phyloP scores from a whole-genome alignment of 1,140 invertebrate genomes.

The Lysiphlebus fabarum region DNA sequence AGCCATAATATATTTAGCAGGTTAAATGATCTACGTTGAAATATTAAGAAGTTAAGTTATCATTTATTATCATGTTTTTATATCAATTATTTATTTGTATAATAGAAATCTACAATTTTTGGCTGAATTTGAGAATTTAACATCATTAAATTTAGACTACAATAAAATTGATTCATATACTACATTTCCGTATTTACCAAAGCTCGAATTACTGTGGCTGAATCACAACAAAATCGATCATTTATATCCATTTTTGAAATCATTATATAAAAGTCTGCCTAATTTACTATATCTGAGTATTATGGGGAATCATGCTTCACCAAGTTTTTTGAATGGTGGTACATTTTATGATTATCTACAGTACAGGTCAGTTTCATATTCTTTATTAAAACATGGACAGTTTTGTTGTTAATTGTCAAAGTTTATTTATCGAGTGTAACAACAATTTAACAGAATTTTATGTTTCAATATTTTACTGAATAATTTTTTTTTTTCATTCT shows the following conservation, averaged over 20 bases:
- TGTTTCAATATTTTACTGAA: too few species aligned
- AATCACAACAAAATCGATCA: slow-evolving; percentile 73
- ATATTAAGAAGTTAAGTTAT: slow-evolving; percentile 16
- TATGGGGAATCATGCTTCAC: slow-evolving; percentile 76
- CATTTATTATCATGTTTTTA: slow-evolving; percentile 6
- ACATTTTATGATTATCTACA: slow-evolving; percentile 73
- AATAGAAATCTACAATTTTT: slow-evolving; percentile 68
- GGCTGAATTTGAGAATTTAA: slow-evolving; percentile 65
- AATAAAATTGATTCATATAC: slow-evolving; percentile 66
- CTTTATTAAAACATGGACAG: neutral
- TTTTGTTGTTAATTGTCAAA: too few species aligned
- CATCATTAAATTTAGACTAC: slow-evolving; percentile 71
- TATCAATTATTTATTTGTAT: slow-evolving; percentile 28
- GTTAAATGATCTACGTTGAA: slow-evolving; percentile 49
- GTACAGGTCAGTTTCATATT: slow-evolving; percentile 62
- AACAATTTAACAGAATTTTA: too few species aligned
- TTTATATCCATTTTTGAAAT: slow-evolving; percentile 68
- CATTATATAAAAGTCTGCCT: slow-evolving; percentile 63
- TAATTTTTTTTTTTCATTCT: too few species aligned
- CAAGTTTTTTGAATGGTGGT: slow-evolving; percentile 71
- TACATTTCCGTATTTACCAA: slow-evolving; percentile 65
- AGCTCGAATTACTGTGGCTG: slow-evolving; percentile 71
- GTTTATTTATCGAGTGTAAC: too few species aligned
- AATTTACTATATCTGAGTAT: slow-evolving; percentile 67
- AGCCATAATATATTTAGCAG: slow-evolving; percentile 68